Conservation (phyloP, 2,888 invertebrate species). For the Protonemura montana region DNA sequence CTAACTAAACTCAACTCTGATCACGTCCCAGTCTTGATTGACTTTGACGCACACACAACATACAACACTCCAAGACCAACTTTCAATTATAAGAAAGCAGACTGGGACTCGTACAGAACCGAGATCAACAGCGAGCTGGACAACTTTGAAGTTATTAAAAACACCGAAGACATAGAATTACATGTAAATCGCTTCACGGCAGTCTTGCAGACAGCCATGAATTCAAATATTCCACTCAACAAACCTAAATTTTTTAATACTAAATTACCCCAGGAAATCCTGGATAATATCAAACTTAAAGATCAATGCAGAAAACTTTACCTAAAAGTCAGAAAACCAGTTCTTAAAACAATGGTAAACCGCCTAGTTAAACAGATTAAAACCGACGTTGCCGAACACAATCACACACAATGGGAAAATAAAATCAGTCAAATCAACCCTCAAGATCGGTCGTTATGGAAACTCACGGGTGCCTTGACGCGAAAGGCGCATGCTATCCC, state of each 20-base stretch:
- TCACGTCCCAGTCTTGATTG: constrained; percentile 8
- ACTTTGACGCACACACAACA: not conserved
- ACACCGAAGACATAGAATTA: not conserved
- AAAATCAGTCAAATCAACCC: not conserved
- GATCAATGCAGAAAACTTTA: not conserved
- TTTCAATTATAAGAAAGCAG: not conserved
- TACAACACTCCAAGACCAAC: not conserved
- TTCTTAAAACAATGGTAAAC: not conserved
- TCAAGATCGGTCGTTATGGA: constrained; percentile 2
- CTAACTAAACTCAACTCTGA: not conserved
- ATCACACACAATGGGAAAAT: not conserved
- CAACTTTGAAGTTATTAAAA: not conserved
- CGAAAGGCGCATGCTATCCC: not conserved
- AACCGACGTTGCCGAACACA: not conserved
- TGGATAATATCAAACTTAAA: not conserved
- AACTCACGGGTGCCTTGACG: not conserved
- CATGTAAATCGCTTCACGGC: not conserved
- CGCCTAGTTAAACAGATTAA: not conserved
- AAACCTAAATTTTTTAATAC: not conserved
- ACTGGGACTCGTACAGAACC: not conserved
- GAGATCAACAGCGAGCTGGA: not conserved
- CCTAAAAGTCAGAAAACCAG: not conserved
- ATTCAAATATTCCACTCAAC: not conserved
- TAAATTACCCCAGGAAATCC: not conserved
- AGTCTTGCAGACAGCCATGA: not conserved